A percentile compares a stretch with the other conserved stretches of the same genome.
Evolutionary conservation across 2,797 vertebrate species (phyloP).

Genomic region (Potorous gilbertii): DNA sequence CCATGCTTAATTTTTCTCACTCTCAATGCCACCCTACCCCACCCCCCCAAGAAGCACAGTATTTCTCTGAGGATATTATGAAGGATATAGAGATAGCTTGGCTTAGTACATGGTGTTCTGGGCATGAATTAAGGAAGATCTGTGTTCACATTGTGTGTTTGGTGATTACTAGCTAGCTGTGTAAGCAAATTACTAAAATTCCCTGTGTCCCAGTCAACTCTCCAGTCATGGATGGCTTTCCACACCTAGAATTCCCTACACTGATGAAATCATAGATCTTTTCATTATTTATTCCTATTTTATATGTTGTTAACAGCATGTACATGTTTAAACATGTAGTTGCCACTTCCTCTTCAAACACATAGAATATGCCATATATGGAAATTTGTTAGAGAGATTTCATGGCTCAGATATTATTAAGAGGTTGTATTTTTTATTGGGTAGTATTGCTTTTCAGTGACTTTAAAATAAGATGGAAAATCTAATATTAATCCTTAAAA

Average conservation of each 20-base stretch:
- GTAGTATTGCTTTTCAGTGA: conserved; percentile 46
- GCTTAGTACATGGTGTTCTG: neutral
- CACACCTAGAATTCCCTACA: neutral
- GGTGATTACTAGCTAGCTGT: neutral
- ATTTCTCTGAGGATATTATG: neutral
- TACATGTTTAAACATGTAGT: neutral
- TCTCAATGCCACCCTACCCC: fast-evolving
- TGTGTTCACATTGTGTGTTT: neutral
- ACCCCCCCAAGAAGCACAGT: neutral
- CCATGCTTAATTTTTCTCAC: neutral
- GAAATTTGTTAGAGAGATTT: conserved; percentile 45
- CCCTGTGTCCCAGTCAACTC: neutral
- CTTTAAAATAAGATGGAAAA: conserved; percentile 51
- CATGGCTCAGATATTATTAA: conserved; percentile 19
- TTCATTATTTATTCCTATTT: neutral
- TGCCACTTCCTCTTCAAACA: conserved; percentile 27
- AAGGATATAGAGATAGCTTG: neutral
- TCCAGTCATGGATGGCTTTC: neutral
- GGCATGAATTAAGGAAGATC: neutral
- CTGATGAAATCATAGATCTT: neutral
- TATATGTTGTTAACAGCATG: neutral
- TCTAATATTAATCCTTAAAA: conserved; percentile 12
- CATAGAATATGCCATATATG: conserved; percentile 30
- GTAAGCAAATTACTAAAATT: neutral
- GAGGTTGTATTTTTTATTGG: conserved; percentile 28